phyloP scores from a whole-genome alignment of 2,113 vertebrate genomes.

The Cacatua alba region DNA sequence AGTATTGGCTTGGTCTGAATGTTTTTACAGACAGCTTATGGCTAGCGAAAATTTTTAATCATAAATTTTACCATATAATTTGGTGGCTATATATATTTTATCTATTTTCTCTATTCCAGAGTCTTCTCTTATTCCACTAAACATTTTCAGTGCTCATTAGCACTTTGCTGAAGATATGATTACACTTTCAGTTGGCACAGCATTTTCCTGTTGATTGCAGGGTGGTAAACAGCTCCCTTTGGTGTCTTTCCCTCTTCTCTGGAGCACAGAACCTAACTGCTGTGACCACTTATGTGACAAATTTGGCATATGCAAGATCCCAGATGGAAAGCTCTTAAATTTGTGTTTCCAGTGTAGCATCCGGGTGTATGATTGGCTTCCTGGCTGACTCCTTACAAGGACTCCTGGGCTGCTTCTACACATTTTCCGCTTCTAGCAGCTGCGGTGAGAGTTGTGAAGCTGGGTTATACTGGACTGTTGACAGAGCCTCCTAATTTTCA shows the following conservation, averaged over 20 bases:
- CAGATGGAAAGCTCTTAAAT: constrained; percentile 68
- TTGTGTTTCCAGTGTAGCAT: constrained; percentile 59
- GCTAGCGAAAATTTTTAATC: constrained; percentile 27
- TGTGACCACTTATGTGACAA: constrained; percentile 74
- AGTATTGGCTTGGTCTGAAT: background rate
- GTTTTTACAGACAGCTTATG: background rate
- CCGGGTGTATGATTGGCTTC: constrained; percentile 57
- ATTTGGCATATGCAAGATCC: constrained; percentile 66
- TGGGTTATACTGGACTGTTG: background rate
- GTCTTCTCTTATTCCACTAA: constrained; percentile 37
- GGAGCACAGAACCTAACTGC: constrained; percentile 73
- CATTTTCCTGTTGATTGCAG: constrained; percentile 73
- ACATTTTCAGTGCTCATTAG: constrained; percentile 74
- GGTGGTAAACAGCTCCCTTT: constrained; percentile 74
- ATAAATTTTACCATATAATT: background rate
- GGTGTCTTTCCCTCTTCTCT: constrained; percentile 73
- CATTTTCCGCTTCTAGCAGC: background rate
- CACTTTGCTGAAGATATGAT: constrained; percentile 68
- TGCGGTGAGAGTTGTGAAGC: background rate
- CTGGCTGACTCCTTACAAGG: constrained; percentile 45
- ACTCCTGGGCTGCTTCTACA: constrained; percentile 38
- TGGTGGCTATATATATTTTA: background rate
- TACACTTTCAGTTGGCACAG: constrained; percentile 71
- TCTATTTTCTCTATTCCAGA: constrained; percentile 39
- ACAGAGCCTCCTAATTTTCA: background rate